A percentile compares a stretch with the other conserved stretches of the same genome.
These are phyloP conservation scores for Vannuccia rotundouncinata DNA, from an alignment of 2,888 invertebrate species.

Conservation along the genomic window DNA sequence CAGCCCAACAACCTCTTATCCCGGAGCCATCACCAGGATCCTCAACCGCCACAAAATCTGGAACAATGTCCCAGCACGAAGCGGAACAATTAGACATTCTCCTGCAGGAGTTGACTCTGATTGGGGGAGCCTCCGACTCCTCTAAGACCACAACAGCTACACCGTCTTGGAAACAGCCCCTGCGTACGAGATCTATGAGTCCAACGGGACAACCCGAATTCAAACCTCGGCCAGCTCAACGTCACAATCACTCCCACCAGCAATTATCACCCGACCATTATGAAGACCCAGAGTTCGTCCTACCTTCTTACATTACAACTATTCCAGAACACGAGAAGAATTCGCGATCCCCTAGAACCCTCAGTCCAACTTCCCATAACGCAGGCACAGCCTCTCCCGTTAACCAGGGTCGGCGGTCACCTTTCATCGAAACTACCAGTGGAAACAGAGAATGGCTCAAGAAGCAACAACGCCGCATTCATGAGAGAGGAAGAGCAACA, in stretches of 20 bases:
- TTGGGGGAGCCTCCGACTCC: not conserved
- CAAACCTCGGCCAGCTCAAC: not conserved
- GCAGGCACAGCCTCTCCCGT: not conserved
- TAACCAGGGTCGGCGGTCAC: not conserved
- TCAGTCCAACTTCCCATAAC: not conserved
- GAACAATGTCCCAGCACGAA: not conserved
- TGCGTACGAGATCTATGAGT: not conserved
- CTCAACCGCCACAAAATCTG: not conserved
- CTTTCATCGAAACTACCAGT: not conserved
- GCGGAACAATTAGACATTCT: not conserved
- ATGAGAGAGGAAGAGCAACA: not conserved
- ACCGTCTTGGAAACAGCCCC: not conserved
- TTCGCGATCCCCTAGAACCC: not conserved
- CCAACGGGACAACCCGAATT: not conserved
- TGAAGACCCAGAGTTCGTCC: not conserved
- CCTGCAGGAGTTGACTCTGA: not conserved
- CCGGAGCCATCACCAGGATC: not conserved
- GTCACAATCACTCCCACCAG: not conserved
- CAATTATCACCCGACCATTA: not conserved
- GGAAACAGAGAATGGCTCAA: not conserved
- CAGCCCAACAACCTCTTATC: no score
- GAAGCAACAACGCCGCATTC: not conserved
- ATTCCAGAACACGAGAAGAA: no score
- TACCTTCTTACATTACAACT: not conserved
- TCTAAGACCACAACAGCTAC: no score